These are phyloP conservation scores for Smithornis capensis DNA, from an alignment of 2,113 vertebrate genomes.

Conservation along the genomic window DNA sequence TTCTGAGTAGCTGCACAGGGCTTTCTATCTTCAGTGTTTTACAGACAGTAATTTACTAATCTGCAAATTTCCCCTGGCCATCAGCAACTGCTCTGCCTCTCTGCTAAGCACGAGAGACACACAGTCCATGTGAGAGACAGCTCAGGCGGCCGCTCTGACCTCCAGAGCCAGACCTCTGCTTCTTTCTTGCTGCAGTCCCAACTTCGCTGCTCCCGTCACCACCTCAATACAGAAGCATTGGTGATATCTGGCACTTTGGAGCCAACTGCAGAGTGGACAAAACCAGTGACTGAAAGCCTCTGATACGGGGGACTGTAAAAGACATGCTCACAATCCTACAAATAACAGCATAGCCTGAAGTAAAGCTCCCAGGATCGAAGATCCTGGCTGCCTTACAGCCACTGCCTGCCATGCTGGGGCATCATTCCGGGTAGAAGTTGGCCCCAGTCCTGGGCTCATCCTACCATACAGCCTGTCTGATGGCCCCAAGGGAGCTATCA, in stretches of 20 bases:
- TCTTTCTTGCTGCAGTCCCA: background rate
- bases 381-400: background rate
- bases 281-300: background rate
- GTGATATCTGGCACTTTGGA: background rate
- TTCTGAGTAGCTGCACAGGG: background rate
- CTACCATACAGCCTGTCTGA: background rate
- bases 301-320: background rate
- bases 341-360: background rate
- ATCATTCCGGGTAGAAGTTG: background rate
- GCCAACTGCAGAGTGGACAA: background rate
- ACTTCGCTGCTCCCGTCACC: background rate
- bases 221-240: background rate
- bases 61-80: conserved; percentile 37
- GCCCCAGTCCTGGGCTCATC: background rate
- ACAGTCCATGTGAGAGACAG: background rate
- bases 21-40: conserved; percentile 57
- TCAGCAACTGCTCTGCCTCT: conserved; percentile 24
- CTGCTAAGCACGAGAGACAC: background rate
- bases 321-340: background rate
- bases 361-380: background rate
- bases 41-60: conserved; percentile 59
- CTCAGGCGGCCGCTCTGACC: background rate
- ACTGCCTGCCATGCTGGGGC: background rate
- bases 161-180: background rate
- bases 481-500: background rate